Evolutionary conservation across 23 tunicate genomes (phyloP).

Genomic region (Trididemnum clinides): DNA sequence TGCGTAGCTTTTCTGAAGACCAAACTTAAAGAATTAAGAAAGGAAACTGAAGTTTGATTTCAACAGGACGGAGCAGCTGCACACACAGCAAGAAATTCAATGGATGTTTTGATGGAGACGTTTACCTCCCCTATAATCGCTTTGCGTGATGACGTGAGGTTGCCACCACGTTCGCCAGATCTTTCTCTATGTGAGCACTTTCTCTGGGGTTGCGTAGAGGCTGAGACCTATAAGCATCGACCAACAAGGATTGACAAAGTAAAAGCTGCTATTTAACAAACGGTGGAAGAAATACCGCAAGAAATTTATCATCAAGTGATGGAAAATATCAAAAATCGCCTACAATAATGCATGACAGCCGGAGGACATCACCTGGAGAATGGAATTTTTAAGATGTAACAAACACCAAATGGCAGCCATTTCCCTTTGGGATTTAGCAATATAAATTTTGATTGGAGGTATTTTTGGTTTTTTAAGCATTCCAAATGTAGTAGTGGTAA

Average conservation of each 20-base stretch:
- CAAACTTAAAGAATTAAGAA: conserved; percentile 19
- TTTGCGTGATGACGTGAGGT: neutral
- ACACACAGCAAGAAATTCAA: conserved; percentile 29
- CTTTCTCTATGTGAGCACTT: neutral
- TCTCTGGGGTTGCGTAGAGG: neutral
- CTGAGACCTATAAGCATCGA: neutral
- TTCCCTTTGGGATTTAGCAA: neutral
- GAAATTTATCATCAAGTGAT: neutral
- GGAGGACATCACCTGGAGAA: neutral
- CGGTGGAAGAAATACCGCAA: conserved; percentile 18
- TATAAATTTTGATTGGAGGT: neutral
- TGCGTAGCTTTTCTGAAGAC: conserved; percentile 28
- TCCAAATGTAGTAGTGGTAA: neutral
- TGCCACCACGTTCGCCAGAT: conserved; percentile 1
- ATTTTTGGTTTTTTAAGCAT: neutral
- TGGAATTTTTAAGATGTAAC: neutral
- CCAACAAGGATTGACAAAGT: neutral
- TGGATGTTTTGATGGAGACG: conserved; percentile 34
- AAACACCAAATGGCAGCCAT: neutral
- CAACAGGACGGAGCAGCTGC: conserved; percentile 38
- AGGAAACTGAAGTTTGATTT: conserved; percentile 23
- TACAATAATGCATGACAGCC: neutral
- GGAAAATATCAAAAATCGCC: neutral
- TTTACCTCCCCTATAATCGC: too few relatives aligned
- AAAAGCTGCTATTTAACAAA: neutral